Base-by-base conservation (phyloP, 2,888 invertebrate species). In the Notodonta ziczac region DNA sequence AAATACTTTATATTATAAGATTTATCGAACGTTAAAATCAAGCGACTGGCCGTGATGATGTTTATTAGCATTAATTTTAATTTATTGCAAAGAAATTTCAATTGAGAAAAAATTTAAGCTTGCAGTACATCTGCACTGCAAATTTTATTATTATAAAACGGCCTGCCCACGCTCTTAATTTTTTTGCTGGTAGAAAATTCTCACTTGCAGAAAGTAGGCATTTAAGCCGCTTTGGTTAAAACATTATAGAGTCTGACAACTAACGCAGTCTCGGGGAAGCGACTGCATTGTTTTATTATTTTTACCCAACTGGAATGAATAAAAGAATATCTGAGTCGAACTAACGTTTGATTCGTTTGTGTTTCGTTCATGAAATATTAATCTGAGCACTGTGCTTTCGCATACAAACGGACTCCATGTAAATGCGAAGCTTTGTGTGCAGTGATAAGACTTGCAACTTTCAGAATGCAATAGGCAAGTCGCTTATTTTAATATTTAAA, bases 361-460 rank as follows among this genome's bases (percentile, higher is more conserved):
- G 69, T 74, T 79, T 66, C 70, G 67, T 78, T 82, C 83, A 85
- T 86, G 82, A 83, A 87, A 85, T 84, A 84, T 85, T 83, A 83
- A 85, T 82, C 67, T 59, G n/a, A 63, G 48, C 58, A 35, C 56
- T 63, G 56, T 46, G 53, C 60, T 62, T 56, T 66, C 56, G 56
- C 61, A 62, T 62, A 60, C 74, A 75, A 74, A 70, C 61, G 65
- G 57, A 70, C 56, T 73, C 62, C 68, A 76, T 75, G 76, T 70
- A 67, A 76, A 79, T 72, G 65, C 61, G 63, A 56, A 64, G 60
- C 66, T 68, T 55, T 63, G 65, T 62, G 71, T 67, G 44, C 60
- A 40, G 57, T 48, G 35, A 12, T 59, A 60, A 5, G 35, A 67
- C 42, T 64, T 57, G 58, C 35, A 35, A 35, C 12, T 50, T 50